Percentiles rank a stretch among this genome's conserved stretches.
phyloP scores from a whole-genome alignment of 2,797 vertebrate genomes.

The Anolis apletophallus region DNA sequence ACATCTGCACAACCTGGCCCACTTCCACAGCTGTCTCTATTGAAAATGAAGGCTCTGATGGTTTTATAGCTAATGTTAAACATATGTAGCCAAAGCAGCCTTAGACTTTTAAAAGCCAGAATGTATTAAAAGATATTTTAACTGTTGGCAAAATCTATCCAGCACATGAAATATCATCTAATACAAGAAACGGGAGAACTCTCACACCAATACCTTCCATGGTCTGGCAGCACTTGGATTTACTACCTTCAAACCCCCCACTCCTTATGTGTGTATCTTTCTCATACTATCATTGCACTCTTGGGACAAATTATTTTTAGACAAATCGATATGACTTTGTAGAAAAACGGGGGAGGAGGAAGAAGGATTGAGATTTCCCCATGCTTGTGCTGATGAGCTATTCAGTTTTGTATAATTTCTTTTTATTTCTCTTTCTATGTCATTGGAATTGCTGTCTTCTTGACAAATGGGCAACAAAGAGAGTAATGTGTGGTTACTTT shows the following conservation, averaged over 20 bases:
- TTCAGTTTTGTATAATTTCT: slow-evolving; percentile 71
- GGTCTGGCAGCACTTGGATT: slow-evolving; percentile 51
- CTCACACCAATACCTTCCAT: slow-evolving; percentile 62
- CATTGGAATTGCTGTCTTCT: slow-evolving; percentile 73
- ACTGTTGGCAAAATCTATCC: slow-evolving; percentile 70
- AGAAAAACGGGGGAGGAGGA: slow-evolving; percentile 50
- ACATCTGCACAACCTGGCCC: slow-evolving; percentile 74
- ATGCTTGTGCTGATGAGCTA: slow-evolving; percentile 74
- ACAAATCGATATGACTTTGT: slow-evolving; percentile 71
- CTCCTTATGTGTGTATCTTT: slow-evolving; percentile 3
- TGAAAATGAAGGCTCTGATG: slow-evolving; percentile 77
- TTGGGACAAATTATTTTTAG: slow-evolving; percentile 58
- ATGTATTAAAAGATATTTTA: slow-evolving; percentile 79
- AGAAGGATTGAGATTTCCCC: slow-evolving; percentile 53
- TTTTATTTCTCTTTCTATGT: slow-evolving; percentile 69
- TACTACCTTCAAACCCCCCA: slow-evolving; percentile 14
- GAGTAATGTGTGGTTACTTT: slow-evolving; percentile 75
- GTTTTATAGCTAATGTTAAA: slow-evolving; percentile 81
- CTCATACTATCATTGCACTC: slow-evolving; percentile 65
- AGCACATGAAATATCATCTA: slow-evolving; percentile 71
- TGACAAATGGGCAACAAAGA: slow-evolving; percentile 71
- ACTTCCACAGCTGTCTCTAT: slow-evolving; percentile 76
- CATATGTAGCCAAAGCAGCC: slow-evolving; percentile 75
- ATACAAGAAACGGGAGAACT: slow-evolving; percentile 60
- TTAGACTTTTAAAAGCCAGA: slow-evolving; percentile 74